Evolutionary conservation across 2,113 vertebrate species (phyloP).

Genomic region (Plecturocebus donacophilus): DNA sequence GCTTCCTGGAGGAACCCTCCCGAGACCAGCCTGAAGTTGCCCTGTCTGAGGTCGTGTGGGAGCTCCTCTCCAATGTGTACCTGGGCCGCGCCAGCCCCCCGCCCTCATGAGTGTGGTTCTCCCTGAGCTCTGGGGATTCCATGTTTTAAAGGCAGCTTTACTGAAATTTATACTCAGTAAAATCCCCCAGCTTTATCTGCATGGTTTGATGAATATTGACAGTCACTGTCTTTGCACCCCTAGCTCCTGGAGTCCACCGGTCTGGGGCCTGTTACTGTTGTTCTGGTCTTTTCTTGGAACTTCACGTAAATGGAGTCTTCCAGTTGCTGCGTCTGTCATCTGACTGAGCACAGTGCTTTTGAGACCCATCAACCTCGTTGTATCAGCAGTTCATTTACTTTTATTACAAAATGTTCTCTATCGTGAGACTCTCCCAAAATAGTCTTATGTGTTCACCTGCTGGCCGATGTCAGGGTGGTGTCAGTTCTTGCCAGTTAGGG

Average conservation of each 20-base stretch:
- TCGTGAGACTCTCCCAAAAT: neutral
- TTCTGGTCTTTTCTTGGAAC: neutral
- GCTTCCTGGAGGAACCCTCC: neutral
- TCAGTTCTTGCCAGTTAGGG: neutral
- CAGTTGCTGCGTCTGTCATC: neutral
- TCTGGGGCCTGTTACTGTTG: neutral
- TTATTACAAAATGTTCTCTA: neutral
- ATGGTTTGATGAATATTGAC: neutral
- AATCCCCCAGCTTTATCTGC: neutral
- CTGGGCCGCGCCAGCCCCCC: fast-evolving
- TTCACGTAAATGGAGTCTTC: neutral
- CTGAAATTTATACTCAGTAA: neutral
- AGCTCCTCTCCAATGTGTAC: neutral
- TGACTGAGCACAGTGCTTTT: neutral
- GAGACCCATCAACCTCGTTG: neutral
- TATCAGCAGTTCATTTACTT: neutral
- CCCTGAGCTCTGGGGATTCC: neutral
- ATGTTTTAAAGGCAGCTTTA: neutral
- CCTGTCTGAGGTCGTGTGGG: no score
- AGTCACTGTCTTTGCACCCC: neutral
- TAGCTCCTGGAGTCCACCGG: neutral
- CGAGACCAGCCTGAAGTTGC: neutral
- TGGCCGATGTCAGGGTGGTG: neutral
- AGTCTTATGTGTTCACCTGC: no score
- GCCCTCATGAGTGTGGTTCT: neutral